phyloP scores from a whole-genome alignment of 2,888 invertebrate species.

The Timema podura region DNA sequence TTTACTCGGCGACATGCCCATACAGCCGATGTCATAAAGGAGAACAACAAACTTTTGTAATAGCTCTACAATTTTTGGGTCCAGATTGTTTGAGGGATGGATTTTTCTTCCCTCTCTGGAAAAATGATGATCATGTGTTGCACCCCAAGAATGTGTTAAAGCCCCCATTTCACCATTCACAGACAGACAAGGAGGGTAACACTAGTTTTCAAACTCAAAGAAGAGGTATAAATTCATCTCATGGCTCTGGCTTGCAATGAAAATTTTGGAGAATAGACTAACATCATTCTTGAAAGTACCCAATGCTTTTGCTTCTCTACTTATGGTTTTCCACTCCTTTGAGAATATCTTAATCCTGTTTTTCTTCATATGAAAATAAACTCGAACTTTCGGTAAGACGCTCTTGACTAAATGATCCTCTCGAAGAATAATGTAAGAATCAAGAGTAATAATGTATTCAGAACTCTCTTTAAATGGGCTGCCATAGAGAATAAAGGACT shows the following conservation, averaged over 20 bases:
- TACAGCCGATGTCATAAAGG: not conserved
- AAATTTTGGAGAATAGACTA: conserved; percentile 1
- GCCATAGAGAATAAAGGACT: not conserved
- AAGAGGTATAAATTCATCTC: not conserved
- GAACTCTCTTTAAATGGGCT: not conserved
- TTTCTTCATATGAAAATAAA: not conserved
- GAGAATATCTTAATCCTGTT: not conserved
- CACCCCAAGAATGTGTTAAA: conserved; percentile 19
- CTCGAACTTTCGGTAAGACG: not conserved
- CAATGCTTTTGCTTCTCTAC: not conserved
- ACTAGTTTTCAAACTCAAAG: too few relatives aligned
- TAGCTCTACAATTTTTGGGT: not conserved
- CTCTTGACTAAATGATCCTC: not conserved
- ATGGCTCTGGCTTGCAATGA: not conserved
- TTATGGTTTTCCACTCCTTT: not conserved
- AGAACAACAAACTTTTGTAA: not conserved
- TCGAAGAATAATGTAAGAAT: not conserved
- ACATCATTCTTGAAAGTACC: not conserved
- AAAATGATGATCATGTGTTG: conserved; percentile 14
- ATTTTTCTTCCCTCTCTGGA: not conserved
- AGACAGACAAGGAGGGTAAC: too few relatives aligned
- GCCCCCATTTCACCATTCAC: too few relatives aligned
- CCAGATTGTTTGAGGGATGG: not conserved
- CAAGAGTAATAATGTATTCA: not conserved
- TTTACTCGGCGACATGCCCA: not conserved